Conservation (phyloP, 2,113 vertebrate genomes). For the Pituophis catenifer region DNA sequence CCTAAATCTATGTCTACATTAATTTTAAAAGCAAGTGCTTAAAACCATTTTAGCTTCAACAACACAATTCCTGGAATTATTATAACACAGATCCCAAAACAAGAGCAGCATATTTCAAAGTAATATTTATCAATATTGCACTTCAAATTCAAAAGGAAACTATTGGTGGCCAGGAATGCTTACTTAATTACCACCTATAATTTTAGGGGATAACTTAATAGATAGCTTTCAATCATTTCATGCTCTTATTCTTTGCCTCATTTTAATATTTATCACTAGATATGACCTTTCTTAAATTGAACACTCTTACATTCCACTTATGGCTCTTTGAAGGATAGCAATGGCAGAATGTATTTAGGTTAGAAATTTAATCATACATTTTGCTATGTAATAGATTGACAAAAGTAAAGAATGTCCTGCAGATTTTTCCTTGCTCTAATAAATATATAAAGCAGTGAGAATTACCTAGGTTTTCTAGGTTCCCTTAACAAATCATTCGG, state of each 20-base stretch:
- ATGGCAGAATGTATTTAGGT: slow-evolving; percentile 4
- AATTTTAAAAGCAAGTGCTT: slow-evolving; percentile 20
- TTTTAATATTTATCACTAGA: slow-evolving; percentile 19
- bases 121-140: background rate
- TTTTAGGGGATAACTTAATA: slow-evolving; percentile 9
- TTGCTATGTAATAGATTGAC: background rate
- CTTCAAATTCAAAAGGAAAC: background rate
- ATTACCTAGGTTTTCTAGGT: background rate
- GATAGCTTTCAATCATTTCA: slow-evolving; percentile 13
- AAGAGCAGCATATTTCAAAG: background rate
- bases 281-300: slow-evolving; percentile 8
- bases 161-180: background rate
- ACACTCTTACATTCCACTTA: background rate
- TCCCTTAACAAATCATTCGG: background rate
- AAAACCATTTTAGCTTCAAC: background rate
- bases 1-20: slow-evolving; percentile 13
- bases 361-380: background rate
- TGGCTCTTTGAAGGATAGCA: background rate
- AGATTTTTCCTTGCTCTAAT: background rate
- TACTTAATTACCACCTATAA: background rate
- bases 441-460: background rate
- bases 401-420: background rate
- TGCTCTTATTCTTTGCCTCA: background rate
- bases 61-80: slow-evolving; percentile 3
- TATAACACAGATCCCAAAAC: background rate